Percentiles rank a stretch among this genome's conserved stretches.
These are phyloP conservation scores for Pempheris klunzingeri DNA, from an alignment of 2,797 vertebrate species.

Conservation along the genomic window DNA sequence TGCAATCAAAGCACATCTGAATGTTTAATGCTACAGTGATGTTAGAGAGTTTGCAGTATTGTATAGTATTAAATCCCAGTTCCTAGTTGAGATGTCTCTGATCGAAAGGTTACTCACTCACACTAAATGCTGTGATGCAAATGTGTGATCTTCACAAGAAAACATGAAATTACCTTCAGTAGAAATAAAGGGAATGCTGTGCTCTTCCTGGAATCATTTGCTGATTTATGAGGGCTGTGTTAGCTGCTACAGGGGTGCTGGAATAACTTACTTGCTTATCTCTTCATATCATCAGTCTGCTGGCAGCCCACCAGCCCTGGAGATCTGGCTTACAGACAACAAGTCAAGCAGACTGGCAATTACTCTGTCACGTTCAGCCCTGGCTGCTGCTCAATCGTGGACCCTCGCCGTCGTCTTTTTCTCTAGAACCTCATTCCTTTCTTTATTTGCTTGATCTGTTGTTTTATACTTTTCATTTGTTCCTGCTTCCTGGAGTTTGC, in stretches of 20 bases:
- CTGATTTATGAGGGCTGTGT: conserved; percentile 52
- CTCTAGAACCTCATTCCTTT: conserved; percentile 17
- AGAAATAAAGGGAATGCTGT: conserved; percentile 31
- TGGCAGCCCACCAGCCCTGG: conserved; percentile 62
- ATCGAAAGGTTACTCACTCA: conserved; percentile 11
- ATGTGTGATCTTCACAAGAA: conserved; percentile 10
- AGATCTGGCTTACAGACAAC: conserved; percentile 75
- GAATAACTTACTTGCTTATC: conserved; percentile 75
- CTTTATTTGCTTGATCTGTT: conserved; percentile 28
- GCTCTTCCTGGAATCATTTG: conserved; percentile 50
- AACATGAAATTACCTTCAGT: background rate
- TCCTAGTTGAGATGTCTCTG: background rate
- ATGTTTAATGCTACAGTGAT: background rate
- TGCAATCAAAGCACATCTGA: conserved; percentile 7
- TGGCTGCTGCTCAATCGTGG: conserved; percentile 42
- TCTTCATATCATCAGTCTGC: conserved; percentile 73
- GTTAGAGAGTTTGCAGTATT: background rate
- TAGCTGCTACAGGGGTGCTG: conserved; percentile 52
- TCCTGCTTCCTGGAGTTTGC: conserved; percentile 34
- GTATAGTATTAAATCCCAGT: conserved; percentile 3
- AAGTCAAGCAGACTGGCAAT: conserved; percentile 78
- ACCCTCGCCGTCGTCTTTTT: conserved; percentile 23
- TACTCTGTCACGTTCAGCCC: conserved; percentile 73
- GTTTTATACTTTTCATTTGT: conserved; percentile 31
- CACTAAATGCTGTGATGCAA: background rate